Base-by-base conservation (phyloP, 2,888 invertebrate genomes). In the Tenthredo notha region DNA sequence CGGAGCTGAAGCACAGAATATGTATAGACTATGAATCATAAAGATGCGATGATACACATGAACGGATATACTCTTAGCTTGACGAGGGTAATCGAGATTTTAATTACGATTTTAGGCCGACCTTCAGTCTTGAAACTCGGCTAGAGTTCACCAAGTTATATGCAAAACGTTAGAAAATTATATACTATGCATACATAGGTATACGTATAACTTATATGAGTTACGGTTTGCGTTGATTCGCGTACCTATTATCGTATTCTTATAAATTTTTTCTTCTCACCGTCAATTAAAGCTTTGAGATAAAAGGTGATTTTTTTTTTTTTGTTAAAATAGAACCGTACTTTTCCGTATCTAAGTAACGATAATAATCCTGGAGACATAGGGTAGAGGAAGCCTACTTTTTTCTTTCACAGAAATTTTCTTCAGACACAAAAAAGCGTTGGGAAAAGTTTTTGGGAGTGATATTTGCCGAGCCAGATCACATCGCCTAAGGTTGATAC, bases 401-500 rank as follows among this genome's bases (percentile, higher is more conserved):
- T 50, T 50, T 77, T 25, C 54, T 0, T 18, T 54, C 10, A 54
- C 15, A 29, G 29, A 77, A 77, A 77, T 77, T 77, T 77, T 12
- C 21, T 80, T 10, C 40, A 40, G 78, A 77, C 4, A 58, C 61
- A 61, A 61, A 58, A 58, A 37, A 58, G 21, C 61, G 74, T 21
- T 21, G 10, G 18, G 25, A 25, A 80, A 80, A 61, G n/a, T 61
- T 80, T 61, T 37, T 0, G 40, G 61, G 37, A 37, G 58, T 40
- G 58, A 18, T 37, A 37, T 80, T 80, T 37, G n/a, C 4, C 40
- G 21, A 61, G 61, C 21, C 78, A 61, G 78, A 40, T 80, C 61
- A 80, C 61, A 80, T 80, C 33, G 58, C 61, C 21, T 37, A 78
- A 18, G 61, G 58, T 58, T 47, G 78, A 80, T 61, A 15, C 78